Evolutionary conservation across 2,888 invertebrate species (phyloP).

Genomic region (Linnaemya tessellans): DNA sequence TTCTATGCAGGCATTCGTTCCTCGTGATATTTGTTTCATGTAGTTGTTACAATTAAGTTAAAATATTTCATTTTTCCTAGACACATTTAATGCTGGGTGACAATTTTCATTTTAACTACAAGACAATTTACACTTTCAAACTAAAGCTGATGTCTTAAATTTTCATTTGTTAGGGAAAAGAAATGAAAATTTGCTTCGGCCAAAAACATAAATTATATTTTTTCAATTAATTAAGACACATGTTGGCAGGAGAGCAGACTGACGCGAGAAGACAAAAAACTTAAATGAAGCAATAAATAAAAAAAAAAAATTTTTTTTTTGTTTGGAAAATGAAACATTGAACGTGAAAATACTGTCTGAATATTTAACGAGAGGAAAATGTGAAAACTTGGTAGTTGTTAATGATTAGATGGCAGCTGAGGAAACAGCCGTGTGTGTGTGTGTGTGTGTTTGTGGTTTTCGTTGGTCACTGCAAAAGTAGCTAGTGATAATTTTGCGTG

Average conservation of each 20-base stretch:
- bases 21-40: constrained; percentile 40
- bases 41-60: constrained; percentile 70
- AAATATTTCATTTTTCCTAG: constrained; percentile 70
- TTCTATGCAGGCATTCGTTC: constrained; percentile 19
- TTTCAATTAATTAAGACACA: constrained; percentile 68
- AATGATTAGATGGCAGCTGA: neutral
- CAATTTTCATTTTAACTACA: constrained; percentile 70
- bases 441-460: too few relatives aligned
- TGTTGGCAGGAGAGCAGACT: constrained; percentile 56
- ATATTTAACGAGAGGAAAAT: neutral
- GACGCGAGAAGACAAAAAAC: constrained; percentile 43
- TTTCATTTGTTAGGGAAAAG: constrained; percentile 51
- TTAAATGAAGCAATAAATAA: constrained; percentile 57
- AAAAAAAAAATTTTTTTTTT: constrained; percentile 11
- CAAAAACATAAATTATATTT: constrained; percentile 56
- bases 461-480: neutral
- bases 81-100: constrained; percentile 70
- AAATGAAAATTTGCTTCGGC: constrained; percentile 38
- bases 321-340: constrained; percentile 37
- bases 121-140: constrained; percentile 64
- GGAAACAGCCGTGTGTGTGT: too few relatives aligned
- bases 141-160: constrained; percentile 49
- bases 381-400: neutral
- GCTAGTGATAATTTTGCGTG: constrained; percentile 20
- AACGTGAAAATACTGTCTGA: constrained; percentile 14